Conservation (phyloP, 2,113 vertebrate genomes). For the Pardalotus punctatus region DNA sequence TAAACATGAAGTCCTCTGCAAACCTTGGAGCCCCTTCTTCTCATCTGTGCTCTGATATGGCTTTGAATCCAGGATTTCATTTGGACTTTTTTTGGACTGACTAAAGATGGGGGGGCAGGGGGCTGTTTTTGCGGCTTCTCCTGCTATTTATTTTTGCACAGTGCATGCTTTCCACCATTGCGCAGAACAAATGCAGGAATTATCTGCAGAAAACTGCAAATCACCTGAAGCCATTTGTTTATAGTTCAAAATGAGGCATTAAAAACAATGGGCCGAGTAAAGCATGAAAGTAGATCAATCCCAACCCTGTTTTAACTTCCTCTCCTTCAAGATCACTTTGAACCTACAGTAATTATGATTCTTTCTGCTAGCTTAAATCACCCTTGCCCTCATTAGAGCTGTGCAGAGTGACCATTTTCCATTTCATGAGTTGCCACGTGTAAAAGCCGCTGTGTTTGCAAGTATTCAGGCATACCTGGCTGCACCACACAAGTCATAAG, state of each 20-base stretch:
- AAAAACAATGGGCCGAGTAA: slow-evolving; percentile 42
- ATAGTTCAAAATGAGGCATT: slow-evolving; percentile 39
- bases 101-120: neutral
- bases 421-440: slow-evolving; percentile 63
- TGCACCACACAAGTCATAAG: slow-evolving; percentile 50
- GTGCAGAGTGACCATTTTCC: slow-evolving; percentile 64
- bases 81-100: neutral
- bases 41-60: neutral
- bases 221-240: slow-evolving; percentile 56
- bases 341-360: slow-evolving; percentile 66
- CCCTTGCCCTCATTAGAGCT: slow-evolving; percentile 63
- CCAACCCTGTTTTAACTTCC: slow-evolving; percentile 34
- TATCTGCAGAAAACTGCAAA: slow-evolving; percentile 5
- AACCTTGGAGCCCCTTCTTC: neutral
- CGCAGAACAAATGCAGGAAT: neutral
- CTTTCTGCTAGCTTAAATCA: slow-evolving; percentile 65
- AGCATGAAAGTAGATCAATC: slow-evolving; percentile 63
- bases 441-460: slow-evolving; percentile 64
- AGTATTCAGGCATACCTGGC: slow-evolving; percentile 59
- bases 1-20: neutral
- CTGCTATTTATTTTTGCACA: neutral
- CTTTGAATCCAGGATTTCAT: neutral
- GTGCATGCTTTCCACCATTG: neutral
- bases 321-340: slow-evolving; percentile 59
- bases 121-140: neutral